A percentile compares a stretch with the other conserved stretches of the same genome.
phyloP scores from a whole-genome alignment of 2,797 vertebrate species.

The Diceros bicornis region DNA sequence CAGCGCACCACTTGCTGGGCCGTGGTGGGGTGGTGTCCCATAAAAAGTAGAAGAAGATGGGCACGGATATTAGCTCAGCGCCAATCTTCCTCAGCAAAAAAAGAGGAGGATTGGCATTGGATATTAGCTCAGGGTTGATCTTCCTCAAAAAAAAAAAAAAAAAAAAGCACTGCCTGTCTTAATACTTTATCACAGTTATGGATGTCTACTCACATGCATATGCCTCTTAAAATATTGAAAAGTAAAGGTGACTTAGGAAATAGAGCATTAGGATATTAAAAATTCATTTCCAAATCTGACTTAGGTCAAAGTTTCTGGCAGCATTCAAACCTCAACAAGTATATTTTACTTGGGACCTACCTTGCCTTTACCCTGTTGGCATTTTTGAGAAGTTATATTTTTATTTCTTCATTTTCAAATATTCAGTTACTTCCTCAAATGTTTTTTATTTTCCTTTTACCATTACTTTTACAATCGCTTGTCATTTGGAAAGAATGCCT shows the following conservation, averaged over 20 bases:
- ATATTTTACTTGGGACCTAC: background rate
- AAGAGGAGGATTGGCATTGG: too few species aligned
- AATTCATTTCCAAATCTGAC: background rate
- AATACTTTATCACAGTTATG: background rate
- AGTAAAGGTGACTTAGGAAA: background rate
- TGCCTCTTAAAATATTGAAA: background rate
- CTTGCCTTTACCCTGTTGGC: background rate
- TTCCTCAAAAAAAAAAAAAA: too few species aligned
- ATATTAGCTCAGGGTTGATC: too few species aligned
- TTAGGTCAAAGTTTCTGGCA: background rate
- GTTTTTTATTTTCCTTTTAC: conserved; percentile 44
- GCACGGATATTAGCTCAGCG: too few species aligned
- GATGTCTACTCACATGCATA: background rate
- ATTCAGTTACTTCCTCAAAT: background rate
- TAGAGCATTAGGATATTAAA: background rate
- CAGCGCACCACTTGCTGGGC: too few species aligned
- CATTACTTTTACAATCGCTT: conserved; percentile 29
- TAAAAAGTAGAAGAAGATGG: too few species aligned
- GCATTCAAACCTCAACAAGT: background rate
- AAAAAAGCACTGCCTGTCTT: background rate
- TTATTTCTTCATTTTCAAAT: conserved; percentile 28
- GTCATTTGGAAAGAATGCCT: background rate
- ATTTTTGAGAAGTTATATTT: conserved; percentile 1
- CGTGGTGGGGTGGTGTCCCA: too few species aligned
- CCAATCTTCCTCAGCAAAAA: too few species aligned